Base-by-base conservation (phyloP, 1,140 invertebrate genomes). In the Helicoverpa armigera region DNA sequence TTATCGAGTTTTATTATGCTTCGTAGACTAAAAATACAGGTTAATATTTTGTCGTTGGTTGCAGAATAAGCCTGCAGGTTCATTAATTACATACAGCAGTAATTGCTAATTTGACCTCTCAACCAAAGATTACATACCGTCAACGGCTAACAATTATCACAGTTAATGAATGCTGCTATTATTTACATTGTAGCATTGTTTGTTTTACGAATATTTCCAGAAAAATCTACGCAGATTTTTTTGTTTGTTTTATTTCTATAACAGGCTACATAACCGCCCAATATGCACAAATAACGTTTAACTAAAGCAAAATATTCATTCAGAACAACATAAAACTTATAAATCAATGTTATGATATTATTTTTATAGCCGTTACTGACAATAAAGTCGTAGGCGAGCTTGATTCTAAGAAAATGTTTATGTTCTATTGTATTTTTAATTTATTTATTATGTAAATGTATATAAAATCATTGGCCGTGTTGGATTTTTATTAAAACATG, bases 381-480 rank as follows among this genome's bases (percentile, higher is more conserved):
- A 75, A 50, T 61, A 75, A 61, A 75, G 5, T 70, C 58, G 73
- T 75, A 75, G 73, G 73, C 73, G 73, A 75, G 73, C 58, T 75
- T 61, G 54, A 75, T 75, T 75, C 73, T 29, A 58, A 75, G 73
- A 75, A 75, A 63, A 75, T 75, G 43, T 75, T 75, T 75, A 75
- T 75, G 58, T 63, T 76, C 73, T 76, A 76, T 76, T 76, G 73
- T 76, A 63, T 76, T 76, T 76, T 76, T 76, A 76, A 76, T 76
- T 63, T 76, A 76, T 63, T 76, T 76, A 76, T 63, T 63, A 76
- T 76, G 73, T 61, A 63, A 76, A 63, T 76, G 35, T 76, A 63
- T 51, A 76, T 76, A 76, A 76, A 76, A 63, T 63, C 18, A 63
- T 63, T 76, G 73, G 48, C 58, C 48, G 58, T 76, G 35, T 63